These are phyloP conservation scores for Acronicta alni DNA, from an alignment of 2,888 invertebrate genomes.

Conservation along the genomic window DNA sequence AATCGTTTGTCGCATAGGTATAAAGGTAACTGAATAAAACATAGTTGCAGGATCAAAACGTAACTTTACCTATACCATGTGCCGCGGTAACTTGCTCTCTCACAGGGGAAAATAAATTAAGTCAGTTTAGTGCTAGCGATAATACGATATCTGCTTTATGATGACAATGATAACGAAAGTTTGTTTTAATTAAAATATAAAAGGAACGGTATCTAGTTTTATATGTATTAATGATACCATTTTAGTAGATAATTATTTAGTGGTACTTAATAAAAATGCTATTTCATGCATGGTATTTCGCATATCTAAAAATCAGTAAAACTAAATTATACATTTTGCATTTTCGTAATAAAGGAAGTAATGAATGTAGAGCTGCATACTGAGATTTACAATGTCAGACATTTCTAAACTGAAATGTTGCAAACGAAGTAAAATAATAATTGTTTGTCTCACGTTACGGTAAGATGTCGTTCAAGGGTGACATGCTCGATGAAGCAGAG, in stretches of 20 bases:
- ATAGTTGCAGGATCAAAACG: slow-evolving; percentile 33
- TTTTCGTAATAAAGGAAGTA: slow-evolving; percentile 10
- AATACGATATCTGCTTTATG: slow-evolving; percentile 20
- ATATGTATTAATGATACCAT: too few relatives aligned
- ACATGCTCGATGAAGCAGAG: slow-evolving; percentile 63
- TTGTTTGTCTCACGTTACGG: slow-evolving; percentile 36
- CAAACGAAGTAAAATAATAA: slow-evolving; percentile 25
- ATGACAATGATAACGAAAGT: slow-evolving; percentile 32
- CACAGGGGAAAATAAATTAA: slow-evolving; percentile 31
- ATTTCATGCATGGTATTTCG: not conserved
- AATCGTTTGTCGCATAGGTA: slow-evolving; percentile 35
- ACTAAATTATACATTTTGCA: slow-evolving; percentile 6
- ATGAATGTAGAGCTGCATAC: slow-evolving; percentile 4
- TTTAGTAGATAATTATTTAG: not conserved
- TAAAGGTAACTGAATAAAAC: slow-evolving; percentile 32
- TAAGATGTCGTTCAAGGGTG: slow-evolving; percentile 63
- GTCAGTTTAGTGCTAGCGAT: slow-evolving; percentile 20
- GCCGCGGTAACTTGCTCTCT: slow-evolving; percentile 14
- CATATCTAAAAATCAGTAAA: slow-evolving; percentile 7
- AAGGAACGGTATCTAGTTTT: not conserved
- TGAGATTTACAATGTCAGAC: slow-evolving; percentile 7
- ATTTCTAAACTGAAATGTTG: slow-evolving; percentile 21
- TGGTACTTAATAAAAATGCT: not conserved
- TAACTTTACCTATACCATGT: slow-evolving; percentile 27
- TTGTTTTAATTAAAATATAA: slow-evolving; percentile 18